Conservation (phyloP, 2,888 invertebrate species). For the Tinea pellionella region DNA sequence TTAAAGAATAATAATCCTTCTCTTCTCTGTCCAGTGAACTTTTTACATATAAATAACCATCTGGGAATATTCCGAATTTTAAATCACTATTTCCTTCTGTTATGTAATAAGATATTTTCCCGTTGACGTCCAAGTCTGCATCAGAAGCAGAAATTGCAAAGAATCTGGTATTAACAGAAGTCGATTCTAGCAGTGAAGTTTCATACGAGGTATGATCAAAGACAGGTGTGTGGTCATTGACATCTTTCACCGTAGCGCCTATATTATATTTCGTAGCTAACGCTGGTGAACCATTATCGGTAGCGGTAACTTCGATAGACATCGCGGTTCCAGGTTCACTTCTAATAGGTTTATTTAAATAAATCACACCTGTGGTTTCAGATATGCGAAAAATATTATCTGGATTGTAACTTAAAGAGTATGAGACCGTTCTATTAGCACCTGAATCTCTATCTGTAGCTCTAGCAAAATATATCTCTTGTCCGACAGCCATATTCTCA, state of each 20-base stretch:
- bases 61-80: conserved; percentile 95
- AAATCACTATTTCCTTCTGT: conserved; percentile 86
- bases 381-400: conserved; percentile 87
- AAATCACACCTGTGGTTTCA: conserved; percentile 88
- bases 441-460: conserved; percentile 91
- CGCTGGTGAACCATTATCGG: conserved; percentile 83
- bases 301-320: conserved; percentile 83
- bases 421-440: conserved; percentile 87
- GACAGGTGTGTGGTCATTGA: conserved; percentile 95
- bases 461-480: conserved; percentile 89
- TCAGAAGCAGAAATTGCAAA: conserved; percentile 92
- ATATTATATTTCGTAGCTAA: conserved; percentile 81
- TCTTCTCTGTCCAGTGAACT: conserved; percentile 89
- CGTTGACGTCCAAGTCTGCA: conserved; percentile 85
- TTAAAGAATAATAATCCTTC: conserved; percentile 90
- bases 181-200: conserved; percentile 90
- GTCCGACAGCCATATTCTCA: conserved; percentile 93
- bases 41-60: conserved; percentile 91
- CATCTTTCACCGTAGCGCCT: conserved; percentile 81
- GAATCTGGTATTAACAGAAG: conserved; percentile 89
- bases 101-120: conserved; percentile 83
- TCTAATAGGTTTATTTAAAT: conserved; percentile 82
- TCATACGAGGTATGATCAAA: conserved; percentile 94
- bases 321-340: conserved; percentile 78
- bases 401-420: conserved; percentile 83